These are phyloP conservation scores for Sinocyclocheilus rhinocerous DNA, from an alignment of 2,113 vertebrate genomes.

Conservation along the genomic window DNA sequence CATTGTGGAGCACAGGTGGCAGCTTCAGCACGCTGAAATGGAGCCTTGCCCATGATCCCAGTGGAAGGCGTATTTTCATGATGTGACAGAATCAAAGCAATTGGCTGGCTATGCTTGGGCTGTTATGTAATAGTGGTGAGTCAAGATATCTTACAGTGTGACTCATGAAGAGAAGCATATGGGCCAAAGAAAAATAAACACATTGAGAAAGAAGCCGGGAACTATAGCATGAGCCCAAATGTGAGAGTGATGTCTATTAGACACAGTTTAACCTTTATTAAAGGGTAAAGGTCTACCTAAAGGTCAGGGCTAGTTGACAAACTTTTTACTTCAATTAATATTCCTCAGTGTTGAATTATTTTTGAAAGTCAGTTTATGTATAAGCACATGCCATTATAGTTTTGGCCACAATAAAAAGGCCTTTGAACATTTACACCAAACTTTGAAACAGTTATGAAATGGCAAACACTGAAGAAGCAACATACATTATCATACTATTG, in stretches of 20 bases:
- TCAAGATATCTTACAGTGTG: conserved; percentile 8
- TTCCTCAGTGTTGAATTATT: too few species aligned
- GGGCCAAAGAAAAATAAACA: background rate
- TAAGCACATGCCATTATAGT: too few species aligned
- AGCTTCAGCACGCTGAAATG: background rate
- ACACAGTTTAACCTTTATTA: conserved; percentile 4
- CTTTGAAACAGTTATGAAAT: too few species aligned
- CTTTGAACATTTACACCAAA: too few species aligned
- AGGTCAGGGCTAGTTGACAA: background rate
- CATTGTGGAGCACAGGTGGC: conserved; percentile 15
- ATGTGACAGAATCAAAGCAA: conserved; percentile 24
- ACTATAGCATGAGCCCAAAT: background rate
- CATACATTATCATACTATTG: too few species aligned
- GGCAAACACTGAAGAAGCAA: too few species aligned
- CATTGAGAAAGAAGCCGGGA: background rate
- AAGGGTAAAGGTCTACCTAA: background rate
- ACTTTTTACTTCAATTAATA: background rate
- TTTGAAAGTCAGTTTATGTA: too few species aligned
- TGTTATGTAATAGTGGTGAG: conserved; percentile 35
- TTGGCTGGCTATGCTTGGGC: conserved; percentile 10
- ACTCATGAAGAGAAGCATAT: conserved; percentile 29
- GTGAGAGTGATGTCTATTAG: background rate
- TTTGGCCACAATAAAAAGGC: too few species aligned
- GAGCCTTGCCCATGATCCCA: background rate
- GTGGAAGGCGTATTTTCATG: conserved; percentile 18